Evolutionary conservation across 2,113 vertebrate species (phyloP).

Genomic region (Tragelaphus buxtoni): DNA sequence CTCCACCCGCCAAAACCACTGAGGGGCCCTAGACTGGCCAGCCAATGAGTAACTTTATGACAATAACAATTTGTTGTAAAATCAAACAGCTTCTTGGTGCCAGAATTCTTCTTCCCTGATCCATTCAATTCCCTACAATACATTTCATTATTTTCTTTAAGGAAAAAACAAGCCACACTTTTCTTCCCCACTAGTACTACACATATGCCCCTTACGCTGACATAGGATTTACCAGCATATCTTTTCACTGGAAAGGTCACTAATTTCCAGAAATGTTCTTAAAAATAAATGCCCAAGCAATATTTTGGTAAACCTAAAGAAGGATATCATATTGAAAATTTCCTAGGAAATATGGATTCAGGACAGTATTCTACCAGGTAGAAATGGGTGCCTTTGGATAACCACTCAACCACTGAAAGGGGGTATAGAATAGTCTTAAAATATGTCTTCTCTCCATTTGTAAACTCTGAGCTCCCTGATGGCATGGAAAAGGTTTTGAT

Average conservation of each 20-base stretch:
- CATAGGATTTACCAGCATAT: not conserved
- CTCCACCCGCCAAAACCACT: not conserved
- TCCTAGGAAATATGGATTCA: not conserved
- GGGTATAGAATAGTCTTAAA: not conserved
- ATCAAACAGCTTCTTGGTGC: not conserved
- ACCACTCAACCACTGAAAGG: not conserved
- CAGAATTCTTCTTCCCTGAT: not conserved
- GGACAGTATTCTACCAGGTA: not conserved
- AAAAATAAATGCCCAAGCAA: not conserved
- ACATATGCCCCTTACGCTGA: not conserved
- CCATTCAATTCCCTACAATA: not conserved
- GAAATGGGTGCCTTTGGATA: not conserved
- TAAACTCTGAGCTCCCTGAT: not conserved
- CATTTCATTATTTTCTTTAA: not conserved
- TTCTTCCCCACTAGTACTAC: not conserved
- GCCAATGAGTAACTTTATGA: not conserved
- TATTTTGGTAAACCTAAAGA: not conserved
- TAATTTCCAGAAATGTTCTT: not conserved
- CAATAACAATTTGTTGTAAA: not conserved
- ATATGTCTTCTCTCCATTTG: not conserved
- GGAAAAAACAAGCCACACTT: not conserved
- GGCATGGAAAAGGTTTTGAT: not conserved
- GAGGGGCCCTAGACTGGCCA: not conserved
- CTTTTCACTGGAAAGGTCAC: not conserved
- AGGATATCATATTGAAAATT: not conserved